phyloP scores from a whole-genome alignment of 1,140 invertebrate genomes.

The Octopus sinensis region DNA sequence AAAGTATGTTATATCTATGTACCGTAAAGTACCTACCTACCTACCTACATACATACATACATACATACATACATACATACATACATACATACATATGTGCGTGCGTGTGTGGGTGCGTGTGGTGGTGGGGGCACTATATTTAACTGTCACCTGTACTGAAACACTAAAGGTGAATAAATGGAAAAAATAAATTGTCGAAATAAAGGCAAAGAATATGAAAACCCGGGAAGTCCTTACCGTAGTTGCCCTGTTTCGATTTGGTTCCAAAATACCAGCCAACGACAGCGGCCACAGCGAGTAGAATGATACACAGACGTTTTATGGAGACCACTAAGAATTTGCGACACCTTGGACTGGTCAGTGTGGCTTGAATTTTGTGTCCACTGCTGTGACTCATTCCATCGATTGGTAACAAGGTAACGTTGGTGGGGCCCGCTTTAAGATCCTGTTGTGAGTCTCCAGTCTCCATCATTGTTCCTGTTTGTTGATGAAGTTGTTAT shows the following conservation, averaged over 20 bases:
- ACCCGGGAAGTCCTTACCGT: neutral
- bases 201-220: neutral
- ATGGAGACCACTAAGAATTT: neutral
- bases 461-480: neutral
- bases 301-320: neutral
- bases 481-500: too few species aligned
- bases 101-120: neutral
- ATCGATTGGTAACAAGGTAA: neutral
- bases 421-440: neutral
- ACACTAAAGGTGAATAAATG: neutral
- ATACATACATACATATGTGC: neutral
- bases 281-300: slow-evolving; percentile 5
- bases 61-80: neutral
- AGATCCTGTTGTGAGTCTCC: slow-evolving; percentile 1
- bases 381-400: neutral
- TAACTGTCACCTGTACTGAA: neutral
- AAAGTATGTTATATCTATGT: neutral
- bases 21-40: neutral
- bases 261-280: slow-evolving; percentile 12
- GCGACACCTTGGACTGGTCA: slow-evolving; percentile 4
- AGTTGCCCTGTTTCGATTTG: slow-evolving; percentile 4
- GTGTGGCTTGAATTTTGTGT: neutral
- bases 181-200: neutral
- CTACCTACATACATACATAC: neutral
- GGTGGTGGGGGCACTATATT: neutral